Base-by-base conservation (phyloP, 64 coral and sea anemone species). In the Pocillopora verrucosa region DNA sequence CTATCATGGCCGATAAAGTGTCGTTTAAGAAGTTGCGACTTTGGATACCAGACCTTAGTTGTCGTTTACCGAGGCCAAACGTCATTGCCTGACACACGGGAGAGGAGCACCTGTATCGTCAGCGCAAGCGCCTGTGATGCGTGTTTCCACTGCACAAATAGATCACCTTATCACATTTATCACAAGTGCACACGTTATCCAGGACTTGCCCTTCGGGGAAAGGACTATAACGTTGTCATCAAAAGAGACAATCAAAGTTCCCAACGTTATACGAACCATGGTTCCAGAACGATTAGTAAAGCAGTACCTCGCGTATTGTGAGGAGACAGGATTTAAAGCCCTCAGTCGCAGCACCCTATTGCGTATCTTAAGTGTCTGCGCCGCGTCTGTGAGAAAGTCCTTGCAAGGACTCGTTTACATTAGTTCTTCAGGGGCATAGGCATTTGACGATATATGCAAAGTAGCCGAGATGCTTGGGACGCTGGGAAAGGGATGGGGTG, bases 191-290 rank as follows among this genome's bases (percentile, higher is more conserved):
- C 87, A 89, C 58, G 79, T 89, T 41, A 77, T 89, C 35, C 87
- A 89, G 37, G 87, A 89, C 69, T 56, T 89, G 58, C 88, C 88
- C 30, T 89, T 89, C 70, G 76, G 88, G 24, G 76, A 69, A 89
- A 78, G 38, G 59, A 80, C 37, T 30, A 63, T 89, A 25, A 79
- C 34, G 45, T 89, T 89, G 72, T 69, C 75, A 16, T 80, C 60
- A 11, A 65, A 68, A 34, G 76, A 89, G 34, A 79, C 22, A 16
- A 89, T 80, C 76, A 89, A 89, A 62, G 77, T 78, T 79, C 88
- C 88, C n/a, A 89, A 89, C 76, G 88, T 79, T 45, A 89, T 89
- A 65, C 35, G 88, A 45, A 89, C 70, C 61, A 84, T 70, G 22
- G 70, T 84, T 38, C 62, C 81, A 69, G 80, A 82, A 61, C 60